Base-by-base conservation (phyloP, 2,888 invertebrate species). In the Lasius fuliginosus region DNA sequence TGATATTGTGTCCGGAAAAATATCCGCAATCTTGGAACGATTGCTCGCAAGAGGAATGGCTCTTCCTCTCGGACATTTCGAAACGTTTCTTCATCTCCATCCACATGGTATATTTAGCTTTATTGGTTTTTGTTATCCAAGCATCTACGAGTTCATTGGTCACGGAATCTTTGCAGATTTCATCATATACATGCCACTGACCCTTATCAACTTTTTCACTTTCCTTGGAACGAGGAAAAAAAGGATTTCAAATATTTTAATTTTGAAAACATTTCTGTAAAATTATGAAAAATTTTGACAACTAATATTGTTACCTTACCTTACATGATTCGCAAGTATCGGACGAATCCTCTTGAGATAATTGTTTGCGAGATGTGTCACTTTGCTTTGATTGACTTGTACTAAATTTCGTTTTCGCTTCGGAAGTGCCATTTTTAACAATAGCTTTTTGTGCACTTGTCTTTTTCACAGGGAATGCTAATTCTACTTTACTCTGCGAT, bases 21-120 rank as follows among this genome's bases (percentile, higher is more conserved):
- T 98, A 98, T 60, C 98, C 98, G 92, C 97, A 98, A 95, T 98
- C 98, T 94, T 97, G 97, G 62, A 97, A 97, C 62, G 94, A 93
- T 93, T 97, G 96, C 92, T 97, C 97, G 92, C 96, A 96, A 40
- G 96, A 96, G 58, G 96, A 96, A 88, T 96, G 96, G 90, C 96
- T 95, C 90, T 96, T 96, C 88, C 96, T 96, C 94, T 96, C 96
- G 88, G 95, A 91, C 93, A 92, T 90, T 95, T 95, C 92, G 94
- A 96, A 93, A 92, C 94, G 90, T 77, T 94, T 94, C 53, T 93
- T 94, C 89, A 94, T 92, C 81, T 94, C 94, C 87, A 94, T 90
- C 94, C 94, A 94, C 87, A 93, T 93, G 33, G 89, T 92, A 40
- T 94, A 93, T 79, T 92, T 91, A 77, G 94, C 92, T 56, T 77